These are phyloP conservation scores for Rhinella marina DNA, from an alignment of 2,797 vertebrate genomes.

Conservation along the genomic window DNA sequence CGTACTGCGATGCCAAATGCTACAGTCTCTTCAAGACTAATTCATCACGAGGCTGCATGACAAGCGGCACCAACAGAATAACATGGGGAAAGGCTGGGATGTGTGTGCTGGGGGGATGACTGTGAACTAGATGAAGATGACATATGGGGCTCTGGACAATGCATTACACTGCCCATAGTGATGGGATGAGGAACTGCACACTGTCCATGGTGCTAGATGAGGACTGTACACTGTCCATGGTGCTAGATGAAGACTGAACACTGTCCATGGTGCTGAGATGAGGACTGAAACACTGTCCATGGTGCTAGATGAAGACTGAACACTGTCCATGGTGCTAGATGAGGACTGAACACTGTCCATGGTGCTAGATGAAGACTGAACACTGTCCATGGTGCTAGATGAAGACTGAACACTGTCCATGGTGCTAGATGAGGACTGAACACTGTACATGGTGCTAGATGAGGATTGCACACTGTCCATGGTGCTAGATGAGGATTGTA, in stretches of 20 bases:
- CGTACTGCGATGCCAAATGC: slow-evolving; percentile 51
- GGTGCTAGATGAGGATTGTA: background rate
- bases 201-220: too few relatives aligned
- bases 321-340: background rate
- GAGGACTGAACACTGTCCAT: background rate
- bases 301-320: too few relatives aligned
- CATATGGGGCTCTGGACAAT: background rate
- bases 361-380: too few relatives aligned
- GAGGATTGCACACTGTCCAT: background rate
- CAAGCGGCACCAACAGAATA: background rate
- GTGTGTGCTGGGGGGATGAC: background rate
- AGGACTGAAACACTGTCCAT: too few relatives aligned
- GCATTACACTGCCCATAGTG: background rate
- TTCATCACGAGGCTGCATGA: slow-evolving; percentile 17
- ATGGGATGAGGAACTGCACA: too few relatives aligned
- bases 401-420: background rate
- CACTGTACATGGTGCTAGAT: background rate
- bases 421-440: background rate
- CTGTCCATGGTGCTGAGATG: too few relatives aligned
- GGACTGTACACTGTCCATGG: background rate
- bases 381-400: background rate
- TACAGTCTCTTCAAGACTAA: background rate
- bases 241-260: background rate
- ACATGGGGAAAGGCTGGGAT: background rate
- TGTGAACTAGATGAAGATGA: background rate